A percentile compares a stretch with the other conserved stretches of the same genome.
Conservation (phyloP, 2,797 vertebrate genomes). For the Trachurus trachurus region DNA sequence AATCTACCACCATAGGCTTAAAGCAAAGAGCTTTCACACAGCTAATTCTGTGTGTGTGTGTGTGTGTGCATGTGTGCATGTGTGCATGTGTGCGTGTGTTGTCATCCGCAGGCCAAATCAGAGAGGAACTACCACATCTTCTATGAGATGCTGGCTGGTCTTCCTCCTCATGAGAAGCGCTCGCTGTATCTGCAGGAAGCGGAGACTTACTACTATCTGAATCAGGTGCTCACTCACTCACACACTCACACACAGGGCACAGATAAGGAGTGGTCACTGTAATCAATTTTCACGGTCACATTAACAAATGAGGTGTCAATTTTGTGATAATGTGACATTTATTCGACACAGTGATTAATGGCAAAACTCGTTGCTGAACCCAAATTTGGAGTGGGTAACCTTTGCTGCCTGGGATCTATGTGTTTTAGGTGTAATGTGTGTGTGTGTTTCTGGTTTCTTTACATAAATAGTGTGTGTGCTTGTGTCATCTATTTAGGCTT, state of each 20-base stretch:
- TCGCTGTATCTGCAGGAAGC: slow-evolving; percentile 93
- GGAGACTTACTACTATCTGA: slow-evolving; percentile 98
- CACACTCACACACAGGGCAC: slow-evolving; percentile 2
- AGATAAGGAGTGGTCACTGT: slow-evolving; percentile 46
- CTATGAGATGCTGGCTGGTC: slow-evolving; percentile 96
- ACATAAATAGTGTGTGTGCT: not conserved
- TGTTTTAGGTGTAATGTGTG: not conserved
- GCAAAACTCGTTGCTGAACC: slow-evolving; percentile 12
- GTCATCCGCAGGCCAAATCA: slow-evolving; percentile 89
- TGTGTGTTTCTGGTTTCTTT: not conserved
- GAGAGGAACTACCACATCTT: slow-evolving; percentile 99
- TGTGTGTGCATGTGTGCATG: slow-evolving; percentile 20
- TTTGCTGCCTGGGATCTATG: not conserved
- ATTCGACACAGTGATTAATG: slow-evolving; percentile 48
- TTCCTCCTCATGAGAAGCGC: slow-evolving; percentile 89
- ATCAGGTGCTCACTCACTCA: slow-evolving; percentile 87
- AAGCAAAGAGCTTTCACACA: too few species aligned
- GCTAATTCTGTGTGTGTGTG: slow-evolving; percentile 5
- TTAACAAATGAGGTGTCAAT: slow-evolving; percentile 61
- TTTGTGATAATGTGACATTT: slow-evolving; percentile 52
- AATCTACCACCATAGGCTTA: too few species aligned
- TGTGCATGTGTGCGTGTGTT: slow-evolving; percentile 31
- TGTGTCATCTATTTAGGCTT: not conserved
- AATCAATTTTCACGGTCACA: slow-evolving; percentile 48
- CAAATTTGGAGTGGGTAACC: not conserved